Percentiles rank a stretch among this genome's conserved stretches.
Evolutionary conservation across 92 coral and sea anemone species (phyloP).

Genomic region (Paramuricea clavata): DNA sequence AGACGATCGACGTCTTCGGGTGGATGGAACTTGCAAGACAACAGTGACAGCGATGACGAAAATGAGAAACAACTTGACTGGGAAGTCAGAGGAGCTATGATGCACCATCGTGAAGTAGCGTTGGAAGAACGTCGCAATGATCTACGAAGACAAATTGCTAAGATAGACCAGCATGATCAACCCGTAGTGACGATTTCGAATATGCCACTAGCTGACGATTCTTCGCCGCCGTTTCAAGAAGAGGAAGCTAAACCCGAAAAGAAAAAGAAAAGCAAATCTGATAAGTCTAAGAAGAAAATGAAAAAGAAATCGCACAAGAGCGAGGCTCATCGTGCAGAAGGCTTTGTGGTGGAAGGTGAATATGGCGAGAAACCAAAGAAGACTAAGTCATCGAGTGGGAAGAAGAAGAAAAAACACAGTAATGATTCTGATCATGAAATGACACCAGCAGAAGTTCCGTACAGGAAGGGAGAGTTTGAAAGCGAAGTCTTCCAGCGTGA

Average conservation of each 20-base stretch:
- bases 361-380: slow-evolving; percentile 34
- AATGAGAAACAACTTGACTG: slow-evolving; percentile 74
- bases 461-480: neutral
- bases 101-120: slow-evolving; percentile 81
- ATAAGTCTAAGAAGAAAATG: slow-evolving; percentile 60
- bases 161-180: slow-evolving; percentile 93
- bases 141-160: slow-evolving; percentile 86
- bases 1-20: slow-evolving; percentile 29
- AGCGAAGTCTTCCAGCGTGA: slow-evolving; percentile 14
- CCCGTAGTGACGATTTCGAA: slow-evolving; percentile 33
- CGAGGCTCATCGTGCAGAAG: slow-evolving; percentile 15
- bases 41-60: slow-evolving; percentile 70
- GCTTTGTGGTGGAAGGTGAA: neutral
- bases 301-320: slow-evolving; percentile 35
- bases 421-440: slow-evolving; percentile 33
- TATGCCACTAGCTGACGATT: slow-evolving; percentile 38
- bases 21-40: slow-evolving; percentile 72
- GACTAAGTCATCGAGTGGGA: slow-evolving; percentile 22
- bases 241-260: slow-evolving; percentile 64
- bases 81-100: slow-evolving; percentile 92
- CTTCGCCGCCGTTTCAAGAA: slow-evolving; percentile 73
- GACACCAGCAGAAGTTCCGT: slow-evolving; percentile 13
- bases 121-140: slow-evolving; percentile 91
- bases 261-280: slow-evolving; percentile 71
- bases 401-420: slow-evolving; percentile 44